These are phyloP conservation scores for Torymus aiolomorphi DNA, from an alignment of 2,888 invertebrate species.

Conservation along the genomic window DNA sequence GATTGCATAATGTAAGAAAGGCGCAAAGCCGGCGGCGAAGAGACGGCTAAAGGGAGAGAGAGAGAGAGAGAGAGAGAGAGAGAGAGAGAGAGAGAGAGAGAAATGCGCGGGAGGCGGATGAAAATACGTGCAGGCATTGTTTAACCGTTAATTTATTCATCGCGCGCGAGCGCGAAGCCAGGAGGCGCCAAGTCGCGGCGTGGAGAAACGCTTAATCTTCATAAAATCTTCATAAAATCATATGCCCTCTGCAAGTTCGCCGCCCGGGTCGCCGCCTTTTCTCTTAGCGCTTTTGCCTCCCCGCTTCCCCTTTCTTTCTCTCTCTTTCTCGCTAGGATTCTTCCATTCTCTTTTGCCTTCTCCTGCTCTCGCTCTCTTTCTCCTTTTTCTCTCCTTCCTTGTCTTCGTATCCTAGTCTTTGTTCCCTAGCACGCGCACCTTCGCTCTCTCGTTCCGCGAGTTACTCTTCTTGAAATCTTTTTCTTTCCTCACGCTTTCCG, in stretches of 20 bases:
- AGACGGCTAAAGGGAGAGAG: neutral
- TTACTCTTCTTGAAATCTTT: neutral
- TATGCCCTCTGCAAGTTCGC: conserved; percentile 55
- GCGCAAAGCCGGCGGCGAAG: conserved; percentile 5
- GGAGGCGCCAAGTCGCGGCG: conserved; percentile 51
- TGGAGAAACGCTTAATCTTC: conserved; percentile 58
- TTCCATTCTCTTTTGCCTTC: neutral
- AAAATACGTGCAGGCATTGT: conserved; percentile 59
- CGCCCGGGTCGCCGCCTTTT: conserved; percentile 38
- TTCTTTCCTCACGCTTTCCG: neutral
- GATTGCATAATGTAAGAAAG: conserved; percentile 36
- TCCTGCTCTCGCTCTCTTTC: no score
- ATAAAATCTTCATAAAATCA: conserved; percentile 61
- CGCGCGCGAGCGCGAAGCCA: conserved; percentile 22
- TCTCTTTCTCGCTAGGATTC: conserved; percentile 6
- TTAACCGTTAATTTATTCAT: conserved; percentile 61
- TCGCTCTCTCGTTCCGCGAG: neutral
- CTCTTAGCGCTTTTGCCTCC: conserved; percentile 35
- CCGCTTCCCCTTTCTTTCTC: conserved; percentile 20
- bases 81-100: conserved; percentile 2
- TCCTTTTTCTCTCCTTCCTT: conserved; percentile 2
- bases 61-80: no score
- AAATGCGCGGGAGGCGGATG: conserved; percentile 29
- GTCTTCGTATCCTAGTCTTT: conserved; percentile 1
- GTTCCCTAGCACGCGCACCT: neutral